phyloP scores from a whole-genome alignment of 35 echinoderm and acorn worm species.

The Apostichopus japonicus region DNA sequence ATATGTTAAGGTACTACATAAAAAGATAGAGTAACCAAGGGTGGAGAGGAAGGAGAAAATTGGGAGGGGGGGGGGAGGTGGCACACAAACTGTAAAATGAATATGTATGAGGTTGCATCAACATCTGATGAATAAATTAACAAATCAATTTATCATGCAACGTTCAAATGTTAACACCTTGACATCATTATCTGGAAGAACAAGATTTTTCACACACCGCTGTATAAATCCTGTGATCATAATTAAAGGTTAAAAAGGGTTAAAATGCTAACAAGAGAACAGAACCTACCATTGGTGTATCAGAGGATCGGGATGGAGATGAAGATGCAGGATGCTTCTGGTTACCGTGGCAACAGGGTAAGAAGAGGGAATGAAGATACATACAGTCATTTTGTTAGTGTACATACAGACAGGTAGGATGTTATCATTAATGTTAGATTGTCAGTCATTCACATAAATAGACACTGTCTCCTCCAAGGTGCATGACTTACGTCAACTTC shows the following conservation, averaged over 20 bases:
- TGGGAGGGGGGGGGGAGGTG: too few relatives aligned
- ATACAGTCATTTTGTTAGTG: conserved; percentile 8
- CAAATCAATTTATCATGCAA: too few relatives aligned
- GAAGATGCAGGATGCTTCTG: conserved; percentile 22
- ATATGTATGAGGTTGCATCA: too few relatives aligned
- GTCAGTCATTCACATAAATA: not conserved
- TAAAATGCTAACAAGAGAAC: not conserved
- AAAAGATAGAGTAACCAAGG: too few relatives aligned
- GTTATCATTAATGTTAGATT: not conserved
- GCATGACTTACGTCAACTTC: too few relatives aligned
- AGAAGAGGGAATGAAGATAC: conserved; percentile 7
- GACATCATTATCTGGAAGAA: too few relatives aligned
- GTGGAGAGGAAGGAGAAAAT: too few relatives aligned
- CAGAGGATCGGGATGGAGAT: conserved; percentile 22
- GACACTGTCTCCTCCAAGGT: not conserved
- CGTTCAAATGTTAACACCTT: too few relatives aligned
- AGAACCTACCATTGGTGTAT: conserved; percentile 37
- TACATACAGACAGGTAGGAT: not conserved
- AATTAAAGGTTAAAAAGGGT: not conserved
- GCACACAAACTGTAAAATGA: too few relatives aligned
- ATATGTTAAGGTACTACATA: too few relatives aligned
- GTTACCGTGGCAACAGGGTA: conserved; percentile 30
- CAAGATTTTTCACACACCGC: too few relatives aligned
- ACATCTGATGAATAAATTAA: too few relatives aligned
- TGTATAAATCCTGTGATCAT: not conserved